A percentile compares a stretch with the other conserved stretches of the same genome.
Conservation (phyloP, 1,140 invertebrate species). For the Homarus americanus region DNA sequence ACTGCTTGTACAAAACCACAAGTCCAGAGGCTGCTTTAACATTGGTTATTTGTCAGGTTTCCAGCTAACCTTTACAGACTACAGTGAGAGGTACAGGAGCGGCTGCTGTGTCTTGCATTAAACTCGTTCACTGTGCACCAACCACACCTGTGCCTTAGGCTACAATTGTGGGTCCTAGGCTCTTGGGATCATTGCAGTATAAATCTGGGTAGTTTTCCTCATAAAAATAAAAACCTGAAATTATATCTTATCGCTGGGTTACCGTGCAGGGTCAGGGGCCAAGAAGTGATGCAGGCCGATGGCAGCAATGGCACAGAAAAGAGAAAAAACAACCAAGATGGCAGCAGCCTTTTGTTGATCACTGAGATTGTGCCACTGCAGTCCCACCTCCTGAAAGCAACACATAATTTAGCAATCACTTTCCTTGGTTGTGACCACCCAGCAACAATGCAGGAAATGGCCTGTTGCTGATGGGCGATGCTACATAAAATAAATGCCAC, state of each 20-base stretch:
- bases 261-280: slow-evolving; percentile 39
- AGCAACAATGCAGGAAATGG: no score
- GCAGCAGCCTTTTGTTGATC: slow-evolving; percentile 84
- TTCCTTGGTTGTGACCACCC: no score
- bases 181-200: slow-evolving; percentile 27
- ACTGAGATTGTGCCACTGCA: slow-evolving; percentile 80
- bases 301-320: slow-evolving; percentile 76
- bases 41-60: neutral
- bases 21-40: slow-evolving; percentile 19
- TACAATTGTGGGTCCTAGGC: slow-evolving; percentile 18
- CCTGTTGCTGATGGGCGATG: no score
- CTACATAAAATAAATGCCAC: no score
- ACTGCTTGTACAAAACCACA: slow-evolving; percentile 30
- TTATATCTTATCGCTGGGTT: slow-evolving; percentile 46
- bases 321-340: slow-evolving; percentile 82
- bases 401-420: no score
- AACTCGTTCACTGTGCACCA: slow-evolving; percentile 36
- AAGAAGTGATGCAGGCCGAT: slow-evolving; percentile 49
- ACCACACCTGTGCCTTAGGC: neutral
- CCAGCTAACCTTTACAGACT: neutral
- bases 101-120: slow-evolving; percentile 4
- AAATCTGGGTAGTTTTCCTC: slow-evolving; percentile 23
- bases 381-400: slow-evolving; percentile 73
- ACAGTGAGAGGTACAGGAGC: slow-evolving; percentile 4
- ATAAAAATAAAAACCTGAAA: slow-evolving; percentile 19